phyloP scores from a whole-genome alignment of 1,140 invertebrate genomes.

The Pygmarrhopalites habei region DNA sequence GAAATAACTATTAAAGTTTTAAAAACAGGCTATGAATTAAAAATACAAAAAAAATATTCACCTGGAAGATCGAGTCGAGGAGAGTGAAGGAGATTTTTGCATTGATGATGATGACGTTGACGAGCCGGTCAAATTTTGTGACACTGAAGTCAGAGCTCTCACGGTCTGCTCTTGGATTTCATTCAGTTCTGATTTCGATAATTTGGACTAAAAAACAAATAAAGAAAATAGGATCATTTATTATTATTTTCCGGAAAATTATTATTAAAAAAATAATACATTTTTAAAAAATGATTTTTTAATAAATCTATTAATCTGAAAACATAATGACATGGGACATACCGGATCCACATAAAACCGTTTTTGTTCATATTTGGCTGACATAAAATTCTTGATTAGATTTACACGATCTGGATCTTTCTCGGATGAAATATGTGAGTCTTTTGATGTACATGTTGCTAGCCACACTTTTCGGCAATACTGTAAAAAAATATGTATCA shows the following conservation, averaged over 20 bases:
- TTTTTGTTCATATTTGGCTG: slow-evolving; percentile 39
- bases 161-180: slow-evolving; percentile 28
- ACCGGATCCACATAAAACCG: slow-evolving; percentile 37
- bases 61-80: slow-evolving; percentile 25
- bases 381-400: slow-evolving; percentile 30
- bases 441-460: slow-evolving; percentile 43
- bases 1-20: too few species aligned
- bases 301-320: too few species aligned
- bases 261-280: too few species aligned
- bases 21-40: too few species aligned
- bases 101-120: slow-evolving; percentile 3
- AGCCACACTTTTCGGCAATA: slow-evolving; percentile 85
- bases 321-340: too few species aligned
- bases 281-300: too few species aligned
- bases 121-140: not conserved
- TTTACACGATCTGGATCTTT: slow-evolving; percentile 36
- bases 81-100: slow-evolving; percentile 36
- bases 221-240: too few species aligned
- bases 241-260: too few species aligned
- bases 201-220: too few species aligned
- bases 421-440: slow-evolving; percentile 31
- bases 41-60: too few species aligned
- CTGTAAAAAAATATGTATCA: slow-evolving; percentile 44
- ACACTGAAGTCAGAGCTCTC: slow-evolving; percentile 5
- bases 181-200: slow-evolving; percentile 29